A percentile compares a stretch with the other conserved stretches of the same genome.
These are phyloP conservation scores for Steatornis caripensis DNA, from an alignment of 2,113 vertebrate species.

Conservation along the genomic window DNA sequence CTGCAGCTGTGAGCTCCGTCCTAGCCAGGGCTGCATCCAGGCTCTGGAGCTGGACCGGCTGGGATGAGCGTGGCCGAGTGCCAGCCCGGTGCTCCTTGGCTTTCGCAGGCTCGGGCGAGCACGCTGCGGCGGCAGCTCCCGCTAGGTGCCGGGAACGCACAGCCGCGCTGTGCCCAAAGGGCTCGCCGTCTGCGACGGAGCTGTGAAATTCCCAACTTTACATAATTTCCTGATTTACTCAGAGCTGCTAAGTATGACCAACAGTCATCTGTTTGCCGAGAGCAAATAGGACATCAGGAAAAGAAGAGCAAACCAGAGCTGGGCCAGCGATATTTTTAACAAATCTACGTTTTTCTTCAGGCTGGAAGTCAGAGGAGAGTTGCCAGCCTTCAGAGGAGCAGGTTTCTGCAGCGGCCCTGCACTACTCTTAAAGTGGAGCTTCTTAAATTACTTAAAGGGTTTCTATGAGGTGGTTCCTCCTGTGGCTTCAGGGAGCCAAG, in stretches of 20 bases:
- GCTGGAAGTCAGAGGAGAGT: neutral
- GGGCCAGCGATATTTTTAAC: conserved; percentile 18
- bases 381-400: neutral
- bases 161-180: neutral
- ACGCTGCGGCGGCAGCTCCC: neutral
- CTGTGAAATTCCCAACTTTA: conserved; percentile 50
- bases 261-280: conserved; percentile 22
- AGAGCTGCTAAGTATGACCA: conserved; percentile 42
- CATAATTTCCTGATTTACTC: conserved; percentile 2
- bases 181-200: neutral
- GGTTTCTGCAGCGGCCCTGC: neutral
- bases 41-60: neutral
- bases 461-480: neutral
- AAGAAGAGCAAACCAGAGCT: neutral
- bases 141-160: neutral
- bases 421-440: neutral
- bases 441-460: neutral
- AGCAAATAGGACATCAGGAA: conserved; percentile 12
- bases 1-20: too few relatives aligned
- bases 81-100: accelerated
- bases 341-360: neutral
- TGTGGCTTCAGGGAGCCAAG: neutral
- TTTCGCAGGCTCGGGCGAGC: accelerated
- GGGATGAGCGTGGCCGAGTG: neutral
- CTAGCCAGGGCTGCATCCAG: neutral